Base-by-base conservation (phyloP, 2,113 vertebrate genomes). In the Lycaon pictus region DNA sequence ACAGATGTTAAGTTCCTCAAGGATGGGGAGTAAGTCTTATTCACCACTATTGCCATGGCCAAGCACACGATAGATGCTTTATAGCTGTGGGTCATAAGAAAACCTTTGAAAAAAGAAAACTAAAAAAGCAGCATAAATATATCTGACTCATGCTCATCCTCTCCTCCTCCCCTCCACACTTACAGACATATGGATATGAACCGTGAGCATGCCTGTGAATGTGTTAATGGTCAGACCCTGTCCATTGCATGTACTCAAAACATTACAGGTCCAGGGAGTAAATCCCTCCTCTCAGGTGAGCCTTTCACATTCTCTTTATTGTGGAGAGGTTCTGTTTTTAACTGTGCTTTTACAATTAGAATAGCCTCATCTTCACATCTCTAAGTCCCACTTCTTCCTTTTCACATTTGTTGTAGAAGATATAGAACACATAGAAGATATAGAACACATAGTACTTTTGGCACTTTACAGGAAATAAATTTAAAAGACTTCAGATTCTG, bases 371-470 rank as follows among this genome's bases (percentile, higher is more conserved):
- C 82, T 96, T 97, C 93, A 94, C 93, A 93, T 96, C 71, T 91
- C 80, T 81, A 97, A 97, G 88, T 96, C 91, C 93, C 77, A 43
- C 91, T 92, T 79, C 72, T 96, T 88, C 65, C n/a, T 32, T 92
- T 90, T 84, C 63, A 91, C 58, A 87, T 96, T 84, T 93, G 63
- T 95, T 97, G 82, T 96, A 97, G 88, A 79, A 92, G 97, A 98
- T 98, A 97, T 62, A 97, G 95, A 95, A 95, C 29, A 62, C 91
- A 97, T 97, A 94, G 91, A 79, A 92, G 96, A 98, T 98, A 97
- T 62, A 97, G 95, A 95, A 95, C 29, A 62, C 91, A 97, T 97
- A 94, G 91, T 37, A 37, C 43, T 55, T 35, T 53, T 0, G 90
- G 87, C 94, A 93, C 90, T 89, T 88, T 84, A 97, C 60, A 88